These are phyloP conservation scores for Erpobdella octoculata DNA, from an alignment of 2,888 invertebrate genomes.

Conservation along the genomic window DNA sequence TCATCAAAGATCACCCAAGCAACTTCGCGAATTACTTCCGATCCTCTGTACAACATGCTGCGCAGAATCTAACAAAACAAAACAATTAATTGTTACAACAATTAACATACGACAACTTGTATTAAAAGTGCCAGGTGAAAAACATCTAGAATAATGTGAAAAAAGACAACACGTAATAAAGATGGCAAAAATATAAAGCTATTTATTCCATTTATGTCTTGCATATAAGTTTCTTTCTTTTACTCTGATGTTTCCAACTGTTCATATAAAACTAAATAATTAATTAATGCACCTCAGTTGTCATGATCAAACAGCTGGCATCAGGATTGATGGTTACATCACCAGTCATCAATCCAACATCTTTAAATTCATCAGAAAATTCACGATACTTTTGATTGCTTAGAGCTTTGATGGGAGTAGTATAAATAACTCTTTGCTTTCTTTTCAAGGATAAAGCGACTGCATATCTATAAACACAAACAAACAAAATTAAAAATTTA, in stretches of 20 bases:
- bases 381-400: constrained; percentile 99
- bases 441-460: constrained; percentile 85
- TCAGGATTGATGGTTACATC: constrained; percentile 98
- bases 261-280: no score
- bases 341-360: constrained; percentile 95
- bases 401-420: constrained; percentile 96
- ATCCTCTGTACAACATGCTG: constrained; percentile 95
- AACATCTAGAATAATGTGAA: constrained; percentile 11
- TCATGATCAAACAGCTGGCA: constrained; percentile 97
- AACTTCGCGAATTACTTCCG: constrained; percentile 96
- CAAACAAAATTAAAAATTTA: no score
- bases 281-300: constrained; percentile 80
- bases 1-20: constrained; percentile 99
- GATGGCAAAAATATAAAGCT: neutral
- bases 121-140: no score
- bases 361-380: constrained; percentile 87
- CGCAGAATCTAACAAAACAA: constrained; percentile 69
- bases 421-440: constrained; percentile 96
- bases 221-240: no score
- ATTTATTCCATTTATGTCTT: neutral
- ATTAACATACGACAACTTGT: no score
- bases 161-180: neutral
- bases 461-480: constrained; percentile 61
- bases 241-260: no score
- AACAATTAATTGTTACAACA: neutral